Base-by-base conservation (phyloP, 2,888 invertebrate species). In the Achlya flavicornis region DNA sequence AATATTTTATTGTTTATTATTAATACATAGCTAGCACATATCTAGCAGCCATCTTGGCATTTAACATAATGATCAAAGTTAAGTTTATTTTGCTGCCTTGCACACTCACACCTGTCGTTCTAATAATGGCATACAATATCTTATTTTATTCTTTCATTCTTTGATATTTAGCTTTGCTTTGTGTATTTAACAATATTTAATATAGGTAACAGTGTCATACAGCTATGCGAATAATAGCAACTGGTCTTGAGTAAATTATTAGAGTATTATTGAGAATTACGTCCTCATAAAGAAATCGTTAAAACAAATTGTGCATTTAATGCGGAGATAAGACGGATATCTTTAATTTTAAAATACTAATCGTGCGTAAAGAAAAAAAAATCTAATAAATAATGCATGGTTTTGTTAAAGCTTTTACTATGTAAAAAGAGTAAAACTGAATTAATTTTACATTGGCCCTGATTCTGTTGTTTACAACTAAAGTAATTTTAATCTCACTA, bases 291-390 rank as follows among this genome's bases (percentile, higher is more conserved):
- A 75, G 26, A 65, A 65, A 69, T 70, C 58, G 58, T 63, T 32
- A 63, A 46, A 76, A 72, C 63, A 66, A 73, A 67, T 74, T 67
- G 77, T 84, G 88, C 90, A 90, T 91, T 87, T 79, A n/a, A 90
- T 90, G 90, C 89, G 75, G 69, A 72, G 73, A 64, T 69, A 75
- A 68, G 68, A 72, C 62, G 57, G 65, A 69, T 70, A 38, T 10
- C 7, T 10, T n/a, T 16, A 33, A 58, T 35, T 32, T 14, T 12
- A 7, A 57, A 3, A 57, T 26, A n/a, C 19, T 26, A 11, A 57
- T 57, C 32, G 57, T 12, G 12, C 10, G 16, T 6, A 8, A 5
- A 16, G n/a, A 16, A 48, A 48, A 48, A 48, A 43, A 3, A 43
- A 43, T 43, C 43, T 43, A 43, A 14, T 43, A 14, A 43, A 43